These are phyloP conservation scores for Callimorpha dominula DNA, from an alignment of 2,888 invertebrate genomes.

Conservation along the genomic window DNA sequence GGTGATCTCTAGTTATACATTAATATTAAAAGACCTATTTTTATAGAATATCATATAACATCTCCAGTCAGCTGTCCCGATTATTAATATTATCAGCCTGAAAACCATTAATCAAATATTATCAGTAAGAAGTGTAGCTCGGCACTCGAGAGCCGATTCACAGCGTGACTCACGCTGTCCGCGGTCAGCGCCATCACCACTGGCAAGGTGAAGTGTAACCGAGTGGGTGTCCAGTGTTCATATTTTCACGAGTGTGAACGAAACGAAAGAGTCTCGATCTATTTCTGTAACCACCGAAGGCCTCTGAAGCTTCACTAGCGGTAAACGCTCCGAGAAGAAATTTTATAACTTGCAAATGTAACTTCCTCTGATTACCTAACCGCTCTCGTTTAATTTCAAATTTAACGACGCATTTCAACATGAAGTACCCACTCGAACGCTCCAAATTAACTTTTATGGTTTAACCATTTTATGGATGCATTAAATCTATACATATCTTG, in stretches of 20 bases:
- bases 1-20: too few relatives aligned
- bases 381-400: slow-evolving; percentile 41
- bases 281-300: slow-evolving; percentile 82
- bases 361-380: slow-evolving; percentile 78
- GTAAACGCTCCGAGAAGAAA: slow-evolving; percentile 62
- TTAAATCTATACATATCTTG: slow-evolving; percentile 26
- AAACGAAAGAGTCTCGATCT: slow-evolving; percentile 76
- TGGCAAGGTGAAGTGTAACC: slow-evolving; percentile 83
- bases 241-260: slow-evolving; percentile 83
- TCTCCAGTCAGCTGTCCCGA: slow-evolving; percentile 22
- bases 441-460: slow-evolving; percentile 31
- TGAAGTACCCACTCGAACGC: slow-evolving; percentile 24
- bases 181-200: slow-evolving; percentile 83
- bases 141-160: slow-evolving; percentile 52
- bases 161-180: slow-evolving; percentile 69
- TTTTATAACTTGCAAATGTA: slow-evolving; percentile 71
- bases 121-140: slow-evolving; percentile 49
- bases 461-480: slow-evolving; percentile 24
- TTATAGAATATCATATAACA: background rate
- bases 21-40: too few relatives aligned
- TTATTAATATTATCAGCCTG: slow-evolving; percentile 42
- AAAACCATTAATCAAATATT: slow-evolving; percentile 56
- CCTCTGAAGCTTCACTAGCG: slow-evolving; percentile 68
- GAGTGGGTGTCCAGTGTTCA: slow-evolving; percentile 82
- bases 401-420: slow-evolving; percentile 40